These are phyloP conservation scores for Syngnathus rostellatus DNA, from an alignment of 2,797 vertebrate genomes.

Conservation along the genomic window DNA sequence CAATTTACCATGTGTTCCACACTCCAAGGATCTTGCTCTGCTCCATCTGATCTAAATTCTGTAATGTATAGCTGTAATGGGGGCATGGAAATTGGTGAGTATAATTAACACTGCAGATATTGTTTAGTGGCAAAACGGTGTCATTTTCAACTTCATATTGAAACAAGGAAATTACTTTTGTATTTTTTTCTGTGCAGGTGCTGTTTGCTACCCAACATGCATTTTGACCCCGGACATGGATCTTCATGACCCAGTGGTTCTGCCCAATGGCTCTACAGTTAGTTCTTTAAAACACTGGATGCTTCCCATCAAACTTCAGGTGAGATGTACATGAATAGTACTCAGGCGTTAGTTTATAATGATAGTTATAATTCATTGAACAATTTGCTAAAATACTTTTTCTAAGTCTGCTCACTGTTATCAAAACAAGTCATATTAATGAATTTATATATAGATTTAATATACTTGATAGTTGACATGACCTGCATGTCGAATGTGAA, in stretches of 20 bases:
- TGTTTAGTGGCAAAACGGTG: not conserved
- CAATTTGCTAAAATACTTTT: not conserved
- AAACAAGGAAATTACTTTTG: not conserved
- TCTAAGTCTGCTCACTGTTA: too few species aligned
- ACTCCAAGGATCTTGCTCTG: slow-evolving; percentile 74
- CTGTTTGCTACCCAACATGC: slow-evolving; percentile 79
- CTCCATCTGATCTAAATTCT: slow-evolving; percentile 68
- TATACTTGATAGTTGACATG: not conserved
- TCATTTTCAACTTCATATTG: slow-evolving; percentile 5
- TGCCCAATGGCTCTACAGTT: slow-evolving; percentile 73
- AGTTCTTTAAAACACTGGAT: slow-evolving; percentile 83
- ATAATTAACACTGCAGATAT: slow-evolving; percentile 7
- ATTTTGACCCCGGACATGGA: slow-evolving; percentile 68
- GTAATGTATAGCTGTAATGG: slow-evolving; percentile 87
- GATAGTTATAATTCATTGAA: not conserved
- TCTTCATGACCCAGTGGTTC: slow-evolving; percentile 79
- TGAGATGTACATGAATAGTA: slow-evolving; percentile 43
- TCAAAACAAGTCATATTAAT: too few species aligned
- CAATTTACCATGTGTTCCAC: slow-evolving; percentile 81
- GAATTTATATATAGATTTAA: not conserved
- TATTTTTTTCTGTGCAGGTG: slow-evolving; percentile 63
- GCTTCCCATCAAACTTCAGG: slow-evolving; percentile 80
- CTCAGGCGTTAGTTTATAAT: not conserved
- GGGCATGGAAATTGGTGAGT: slow-evolving; percentile 81
- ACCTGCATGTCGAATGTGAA: not conserved